Percentiles rank a stretch among this genome's conserved stretches.
Conservation (phyloP, 2,888 invertebrate species). For the Drosophila demipolita region DNA sequence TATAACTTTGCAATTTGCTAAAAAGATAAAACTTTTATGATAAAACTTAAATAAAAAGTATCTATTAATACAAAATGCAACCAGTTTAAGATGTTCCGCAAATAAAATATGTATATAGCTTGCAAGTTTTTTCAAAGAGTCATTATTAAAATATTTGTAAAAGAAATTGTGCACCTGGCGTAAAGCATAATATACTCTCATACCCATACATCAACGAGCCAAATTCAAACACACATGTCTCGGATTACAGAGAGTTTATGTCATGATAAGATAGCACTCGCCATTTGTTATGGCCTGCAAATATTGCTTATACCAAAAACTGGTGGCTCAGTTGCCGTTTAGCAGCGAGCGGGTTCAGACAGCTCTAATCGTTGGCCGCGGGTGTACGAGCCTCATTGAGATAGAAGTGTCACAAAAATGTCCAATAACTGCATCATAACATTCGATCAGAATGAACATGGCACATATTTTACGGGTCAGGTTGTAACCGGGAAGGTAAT, state of each 20-base stretch:
- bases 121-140: background rate
- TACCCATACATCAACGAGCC: background rate
- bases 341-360: slow-evolving; percentile 51
- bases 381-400: background rate
- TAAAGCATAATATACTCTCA: slow-evolving; percentile 1
- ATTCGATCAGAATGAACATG: slow-evolving; percentile 88
- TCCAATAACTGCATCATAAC: slow-evolving; percentile 80
- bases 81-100: background rate
- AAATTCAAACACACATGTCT: slow-evolving; percentile 7
- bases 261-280: slow-evolving; percentile 42
- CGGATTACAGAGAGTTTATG: slow-evolving; percentile 33
- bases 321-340: slow-evolving; percentile 50
- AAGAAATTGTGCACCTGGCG: background rate
- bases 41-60: background rate
- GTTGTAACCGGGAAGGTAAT: slow-evolving; percentile 81
- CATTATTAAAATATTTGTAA: background rate
- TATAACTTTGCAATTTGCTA: background rate
- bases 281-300: slow-evolving; percentile 16
- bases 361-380: slow-evolving; percentile 11
- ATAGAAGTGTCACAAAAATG: slow-evolving; percentile 50
- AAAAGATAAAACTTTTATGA: background rate
- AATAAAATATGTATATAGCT: background rate
- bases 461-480: slow-evolving; percentile 86
- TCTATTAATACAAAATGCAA: background rate
- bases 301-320: slow-evolving; percentile 21